Percentiles rank a stretch among this genome's conserved stretches.
Evolutionary conservation across 2,113 vertebrate species (phyloP).

Genomic region (Dipodomys merriami): DNA sequence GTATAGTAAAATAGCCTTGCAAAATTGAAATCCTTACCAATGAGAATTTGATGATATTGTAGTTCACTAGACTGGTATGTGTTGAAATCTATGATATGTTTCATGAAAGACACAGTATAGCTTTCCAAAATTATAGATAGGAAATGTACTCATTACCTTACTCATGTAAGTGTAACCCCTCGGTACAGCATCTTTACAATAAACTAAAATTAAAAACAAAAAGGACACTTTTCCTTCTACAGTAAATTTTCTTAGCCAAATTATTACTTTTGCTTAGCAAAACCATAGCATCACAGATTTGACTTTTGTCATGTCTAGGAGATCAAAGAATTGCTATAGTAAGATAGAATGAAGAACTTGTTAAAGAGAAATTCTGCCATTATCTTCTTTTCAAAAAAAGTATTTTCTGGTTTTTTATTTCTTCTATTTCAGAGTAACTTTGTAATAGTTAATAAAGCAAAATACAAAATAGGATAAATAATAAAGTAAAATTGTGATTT

Average conservation of each 20-base stretch:
- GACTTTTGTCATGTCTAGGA: neutral
- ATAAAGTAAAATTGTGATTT: constrained; percentile 17
- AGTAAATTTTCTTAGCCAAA: neutral
- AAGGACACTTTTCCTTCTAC: neutral
- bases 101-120: neutral
- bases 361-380: neutral
- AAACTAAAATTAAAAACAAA: too few relatives aligned
- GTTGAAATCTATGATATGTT: neutral
- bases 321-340: neutral
- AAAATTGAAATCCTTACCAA: neutral
- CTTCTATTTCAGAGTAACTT: constrained; percentile 25
- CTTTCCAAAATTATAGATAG: constrained; percentile 12
- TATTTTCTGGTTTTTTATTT: neutral
- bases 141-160: too few relatives aligned
- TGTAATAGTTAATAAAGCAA: neutral
- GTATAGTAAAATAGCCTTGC: neutral
- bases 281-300: neutral
- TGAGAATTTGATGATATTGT: neutral
- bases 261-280: neutral
- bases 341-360: neutral
- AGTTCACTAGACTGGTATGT: neutral
- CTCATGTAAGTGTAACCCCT: too few relatives aligned
- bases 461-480: neutral
- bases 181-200: too few relatives aligned
- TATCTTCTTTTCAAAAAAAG: neutral